Percentiles rank a stretch among this genome's conserved stretches.
These are phyloP conservation scores for Micromys minutus DNA, from an alignment of 2,113 vertebrate species.

Conservation along the genomic window DNA sequence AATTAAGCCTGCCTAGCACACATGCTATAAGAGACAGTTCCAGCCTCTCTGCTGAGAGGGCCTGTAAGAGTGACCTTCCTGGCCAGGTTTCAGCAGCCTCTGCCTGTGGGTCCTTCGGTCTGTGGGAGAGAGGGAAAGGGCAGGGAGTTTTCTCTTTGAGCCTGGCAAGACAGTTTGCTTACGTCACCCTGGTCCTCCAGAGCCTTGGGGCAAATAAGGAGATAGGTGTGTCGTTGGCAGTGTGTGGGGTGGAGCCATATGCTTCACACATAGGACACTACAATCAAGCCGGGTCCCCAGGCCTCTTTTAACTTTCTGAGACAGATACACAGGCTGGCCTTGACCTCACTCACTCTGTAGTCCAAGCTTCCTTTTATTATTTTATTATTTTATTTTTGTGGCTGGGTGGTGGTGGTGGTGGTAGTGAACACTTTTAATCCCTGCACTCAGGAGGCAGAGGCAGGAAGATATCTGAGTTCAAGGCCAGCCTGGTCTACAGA, in stretches of 20 bases:
- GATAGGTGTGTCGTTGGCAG: too few species aligned
- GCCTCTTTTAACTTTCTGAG: background rate
- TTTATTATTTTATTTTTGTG: too few species aligned
- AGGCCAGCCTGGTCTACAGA: background rate
- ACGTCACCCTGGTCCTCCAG: background rate
- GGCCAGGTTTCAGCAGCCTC: background rate
- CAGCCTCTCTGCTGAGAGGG: background rate
- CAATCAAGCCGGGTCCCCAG: background rate
- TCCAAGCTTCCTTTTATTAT: background rate
- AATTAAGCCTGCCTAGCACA: background rate
- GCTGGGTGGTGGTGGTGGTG: too few species aligned
- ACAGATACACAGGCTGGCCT: background rate
- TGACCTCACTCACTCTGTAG: background rate
- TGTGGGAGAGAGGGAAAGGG: background rate
- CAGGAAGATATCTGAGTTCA: background rate
- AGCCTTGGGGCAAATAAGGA: too few species aligned
- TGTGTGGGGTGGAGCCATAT: background rate
- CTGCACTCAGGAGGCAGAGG: background rate
- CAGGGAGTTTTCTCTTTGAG: background rate
- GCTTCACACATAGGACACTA: background rate
- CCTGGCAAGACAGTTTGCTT: background rate
- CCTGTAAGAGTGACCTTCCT: background rate
- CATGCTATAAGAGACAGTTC: background rate
- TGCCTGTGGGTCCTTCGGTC: background rate
- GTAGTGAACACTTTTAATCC: background rate